phyloP scores from a whole-genome alignment of 2,888 invertebrate species.

The Pegoplata infirma region DNA sequence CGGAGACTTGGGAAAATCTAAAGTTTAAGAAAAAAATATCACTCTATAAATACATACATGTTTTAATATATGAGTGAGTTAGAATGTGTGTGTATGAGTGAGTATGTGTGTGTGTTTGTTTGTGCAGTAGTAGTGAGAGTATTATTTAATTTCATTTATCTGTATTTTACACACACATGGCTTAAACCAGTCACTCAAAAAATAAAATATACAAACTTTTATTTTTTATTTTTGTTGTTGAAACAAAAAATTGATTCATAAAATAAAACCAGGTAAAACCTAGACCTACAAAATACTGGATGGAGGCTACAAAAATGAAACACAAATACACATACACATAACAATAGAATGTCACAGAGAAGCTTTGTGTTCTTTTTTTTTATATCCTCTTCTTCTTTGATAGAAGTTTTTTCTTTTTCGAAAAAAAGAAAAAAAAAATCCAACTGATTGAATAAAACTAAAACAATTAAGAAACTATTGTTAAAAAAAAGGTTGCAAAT shows the following conservation, averaged over 20 bases:
- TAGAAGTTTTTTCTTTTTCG: slow-evolving; percentile 22
- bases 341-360: slow-evolving; percentile 3
- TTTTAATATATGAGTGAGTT: too few species aligned
- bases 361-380: neutral
- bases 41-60: neutral
- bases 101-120: neutral
- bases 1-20: neutral
- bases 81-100: neutral
- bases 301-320: neutral
- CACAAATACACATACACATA: neutral
- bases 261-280: slow-evolving; percentile 51
- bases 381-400: neutral
- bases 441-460: slow-evolving; percentile 27
- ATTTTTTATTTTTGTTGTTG: neutral
- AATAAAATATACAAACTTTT: neutral
- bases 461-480: slow-evolving; percentile 19
- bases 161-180: neutral
- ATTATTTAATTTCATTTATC: slow-evolving; percentile 23
- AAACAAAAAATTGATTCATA: slow-evolving; percentile 38
- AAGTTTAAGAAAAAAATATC: neutral
- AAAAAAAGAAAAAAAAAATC: slow-evolving; percentile 18
- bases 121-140: neutral
- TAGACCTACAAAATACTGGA: slow-evolving; percentile 50
- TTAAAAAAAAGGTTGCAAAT: slow-evolving; percentile 25
- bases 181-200: slow-evolving; percentile 30